phyloP scores from a whole-genome alignment of 2,113 vertebrate genomes.

The Phylloscopus trochiloides region DNA sequence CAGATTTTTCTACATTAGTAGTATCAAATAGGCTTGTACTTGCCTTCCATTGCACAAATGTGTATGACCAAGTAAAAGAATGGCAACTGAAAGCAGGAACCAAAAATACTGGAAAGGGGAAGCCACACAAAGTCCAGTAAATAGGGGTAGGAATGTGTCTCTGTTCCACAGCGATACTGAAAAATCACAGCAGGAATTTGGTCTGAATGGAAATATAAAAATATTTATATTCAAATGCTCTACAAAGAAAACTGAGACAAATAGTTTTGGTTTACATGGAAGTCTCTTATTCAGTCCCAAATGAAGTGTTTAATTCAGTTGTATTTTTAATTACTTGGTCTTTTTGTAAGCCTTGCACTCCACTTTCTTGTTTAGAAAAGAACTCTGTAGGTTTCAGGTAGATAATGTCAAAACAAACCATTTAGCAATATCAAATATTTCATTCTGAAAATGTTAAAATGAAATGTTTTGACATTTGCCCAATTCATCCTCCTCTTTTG shows the following conservation, averaged over 20 bases:
- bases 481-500: neutral
- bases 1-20: neutral
- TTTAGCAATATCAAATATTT: neutral
- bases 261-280: neutral
- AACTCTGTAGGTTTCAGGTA: neutral
- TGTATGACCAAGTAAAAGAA: neutral
- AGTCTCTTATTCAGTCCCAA: neutral
- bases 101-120: neutral
- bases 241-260: neutral
- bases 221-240: neutral
- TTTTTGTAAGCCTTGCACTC: neutral
- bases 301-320: neutral
- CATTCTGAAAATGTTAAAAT: neutral
- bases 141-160: neutral
- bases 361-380: neutral
- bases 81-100: neutral
- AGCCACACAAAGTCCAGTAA: neutral
- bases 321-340: neutral
- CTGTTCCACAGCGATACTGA: neutral
- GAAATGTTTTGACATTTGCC: neutral
- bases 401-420: neutral
- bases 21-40: neutral
- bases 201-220: neutral
- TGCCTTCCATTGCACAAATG: neutral
- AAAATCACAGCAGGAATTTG: neutral